Conservation (phyloP, 2,888 invertebrate species). For the Aplocera efformata region DNA sequence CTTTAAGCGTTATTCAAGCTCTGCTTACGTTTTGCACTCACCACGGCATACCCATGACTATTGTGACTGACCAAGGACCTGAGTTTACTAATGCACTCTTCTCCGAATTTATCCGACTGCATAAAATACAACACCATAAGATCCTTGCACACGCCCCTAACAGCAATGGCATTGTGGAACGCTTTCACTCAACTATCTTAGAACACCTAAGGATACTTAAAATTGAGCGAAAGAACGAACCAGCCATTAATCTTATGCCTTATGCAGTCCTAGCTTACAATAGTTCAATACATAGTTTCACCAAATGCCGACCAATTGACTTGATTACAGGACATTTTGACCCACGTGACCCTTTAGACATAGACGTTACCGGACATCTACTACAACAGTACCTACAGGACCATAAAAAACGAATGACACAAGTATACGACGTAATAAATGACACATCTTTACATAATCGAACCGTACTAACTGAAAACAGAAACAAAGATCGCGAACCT, state of each 20-base stretch:
- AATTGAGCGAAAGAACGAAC: slow-evolving; percentile 7
- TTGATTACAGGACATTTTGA: slow-evolving; percentile 31
- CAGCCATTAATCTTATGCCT: slow-evolving; percentile 7
- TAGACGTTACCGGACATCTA: slow-evolving; percentile 26
- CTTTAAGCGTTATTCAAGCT: slow-evolving; percentile 22
- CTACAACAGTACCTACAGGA: slow-evolving; percentile 33
- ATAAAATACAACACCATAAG: slow-evolving; percentile 23
- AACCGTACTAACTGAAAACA: too few species aligned
- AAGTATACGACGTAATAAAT: too few species aligned
- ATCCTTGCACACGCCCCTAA: slow-evolving; percentile 18
- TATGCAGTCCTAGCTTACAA: slow-evolving; percentile 3
- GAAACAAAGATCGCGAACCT: too few species aligned
- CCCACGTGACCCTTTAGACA: slow-evolving; percentile 28
- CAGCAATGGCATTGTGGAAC: slow-evolving; percentile 20
- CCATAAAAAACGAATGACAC: too few species aligned
- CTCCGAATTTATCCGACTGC: slow-evolving; percentile 17
- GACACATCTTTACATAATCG: too few species aligned
- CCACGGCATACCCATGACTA: slow-evolving; percentile 17
- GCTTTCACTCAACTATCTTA: slow-evolving; percentile 18
- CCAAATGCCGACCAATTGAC: slow-evolving; percentile 29
- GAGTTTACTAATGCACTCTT: slow-evolving; percentile 24
- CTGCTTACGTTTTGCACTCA: slow-evolving; percentile 22
- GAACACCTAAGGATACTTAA: slow-evolving; percentile 13
- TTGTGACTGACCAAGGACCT: slow-evolving; percentile 26
- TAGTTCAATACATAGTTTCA: too few species aligned